Evolutionary conservation across 1,140 invertebrate species (phyloP).

Genomic region (Branchinecta lindahli): DNA sequence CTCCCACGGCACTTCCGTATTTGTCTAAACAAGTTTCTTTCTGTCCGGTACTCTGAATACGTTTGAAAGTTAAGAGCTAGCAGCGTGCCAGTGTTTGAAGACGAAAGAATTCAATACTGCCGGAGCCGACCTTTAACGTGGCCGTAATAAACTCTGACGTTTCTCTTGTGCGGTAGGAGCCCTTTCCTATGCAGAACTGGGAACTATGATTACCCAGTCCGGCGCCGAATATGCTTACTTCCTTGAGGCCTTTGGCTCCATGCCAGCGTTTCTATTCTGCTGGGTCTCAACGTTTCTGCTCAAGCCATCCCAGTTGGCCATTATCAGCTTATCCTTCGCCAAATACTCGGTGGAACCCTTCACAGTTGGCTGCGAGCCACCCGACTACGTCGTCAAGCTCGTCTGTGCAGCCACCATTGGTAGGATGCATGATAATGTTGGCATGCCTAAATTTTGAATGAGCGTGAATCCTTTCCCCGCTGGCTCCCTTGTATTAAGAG

Average conservation of each 20-base stretch:
- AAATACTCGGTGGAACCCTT: conserved; percentile 87
- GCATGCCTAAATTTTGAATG: no score
- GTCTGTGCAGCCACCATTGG: conserved; percentile 61
- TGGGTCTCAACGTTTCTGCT: conserved; percentile 81
- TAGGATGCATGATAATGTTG: conserved; percentile 30
- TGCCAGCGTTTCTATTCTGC: conserved; percentile 76
- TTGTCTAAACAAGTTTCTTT: no score
- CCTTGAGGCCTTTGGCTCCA: conserved; percentile 53
- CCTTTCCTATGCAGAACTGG: conserved; percentile 77
- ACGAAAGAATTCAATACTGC: no score
- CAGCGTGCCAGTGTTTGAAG: no score
- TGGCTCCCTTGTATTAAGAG: no score
- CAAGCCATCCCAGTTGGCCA: conserved; percentile 83
- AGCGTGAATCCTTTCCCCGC: no score
- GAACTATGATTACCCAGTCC: conserved; percentile 82
- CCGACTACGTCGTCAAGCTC: conserved; percentile 54
- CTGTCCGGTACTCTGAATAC: no score
- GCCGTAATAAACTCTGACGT: background rate
- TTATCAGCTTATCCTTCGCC: conserved; percentile 83
- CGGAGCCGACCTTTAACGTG: no score
- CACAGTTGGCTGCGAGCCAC: conserved; percentile 62
- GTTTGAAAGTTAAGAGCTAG: no score
- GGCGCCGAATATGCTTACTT: conserved; percentile 66
- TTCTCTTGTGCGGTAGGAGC: conserved; percentile 43
- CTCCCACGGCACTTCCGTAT: no score